Evolutionary conservation across 1,140 invertebrate genomes (phyloP).

Genomic region (Nomia melanderi): DNA sequence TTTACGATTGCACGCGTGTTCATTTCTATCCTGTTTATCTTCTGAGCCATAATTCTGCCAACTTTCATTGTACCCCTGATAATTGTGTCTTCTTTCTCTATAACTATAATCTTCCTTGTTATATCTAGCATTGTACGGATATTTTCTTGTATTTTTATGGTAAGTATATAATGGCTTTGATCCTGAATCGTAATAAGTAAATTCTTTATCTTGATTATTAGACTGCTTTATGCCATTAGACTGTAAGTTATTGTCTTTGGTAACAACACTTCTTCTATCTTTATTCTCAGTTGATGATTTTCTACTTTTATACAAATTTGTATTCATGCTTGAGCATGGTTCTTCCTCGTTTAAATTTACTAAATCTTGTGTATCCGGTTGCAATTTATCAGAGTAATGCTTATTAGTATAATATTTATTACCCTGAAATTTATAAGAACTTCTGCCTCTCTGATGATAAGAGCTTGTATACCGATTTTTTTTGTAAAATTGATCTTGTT

Average conservation of each 20-base stretch:
- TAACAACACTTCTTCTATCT: conserved; percentile 18
- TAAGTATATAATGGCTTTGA: conserved; percentile 4
- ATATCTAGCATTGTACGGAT: conserved; percentile 33
- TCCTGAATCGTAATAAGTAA: conserved; percentile 37
- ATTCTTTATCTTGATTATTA: conserved; percentile 16
- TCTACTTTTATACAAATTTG: conserved; percentile 12
- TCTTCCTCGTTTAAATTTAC: conserved; percentile 15
- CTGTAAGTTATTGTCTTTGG: conserved; percentile 46
- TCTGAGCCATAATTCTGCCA: conserved; percentile 59
- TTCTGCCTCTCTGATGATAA: conserved; percentile 43
- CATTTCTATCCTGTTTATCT: conserved; percentile 52
- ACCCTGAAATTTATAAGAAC: conserved; percentile 64
- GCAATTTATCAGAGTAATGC: conserved; percentile 43
- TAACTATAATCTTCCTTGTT: conserved; percentile 54
- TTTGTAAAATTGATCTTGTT: conserved; percentile 26
- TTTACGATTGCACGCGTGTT: conserved; percentile 46
- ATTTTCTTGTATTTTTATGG: conserved; percentile 39
- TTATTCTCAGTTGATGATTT: conserved; percentile 13
- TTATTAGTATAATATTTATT: conserved; percentile 59
- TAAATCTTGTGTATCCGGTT: not conserved
- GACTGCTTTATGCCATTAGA: conserved; percentile 44
- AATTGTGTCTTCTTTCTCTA: conserved; percentile 56
- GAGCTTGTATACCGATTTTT: conserved; percentile 43
- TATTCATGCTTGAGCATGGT: conserved; percentile 18
- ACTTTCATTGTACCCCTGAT: conserved; percentile 39